phyloP scores from a whole-genome alignment of 2,888 invertebrate genomes.

The Lasioglossum leucozonium region DNA sequence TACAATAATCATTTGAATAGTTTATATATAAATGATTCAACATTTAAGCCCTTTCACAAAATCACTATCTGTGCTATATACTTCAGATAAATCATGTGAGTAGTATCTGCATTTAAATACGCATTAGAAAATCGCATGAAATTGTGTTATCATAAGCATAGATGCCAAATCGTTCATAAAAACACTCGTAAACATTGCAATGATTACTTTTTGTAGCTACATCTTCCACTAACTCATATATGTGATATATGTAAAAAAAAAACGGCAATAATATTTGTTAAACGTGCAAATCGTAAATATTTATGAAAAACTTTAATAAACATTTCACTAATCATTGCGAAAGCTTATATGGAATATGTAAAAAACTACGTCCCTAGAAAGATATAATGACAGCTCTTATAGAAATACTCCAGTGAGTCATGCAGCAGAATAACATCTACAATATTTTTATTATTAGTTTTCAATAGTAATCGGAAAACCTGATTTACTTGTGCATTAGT shows the following conservation, averaged over 20 bases:
- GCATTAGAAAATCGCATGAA: constrained; percentile 38
- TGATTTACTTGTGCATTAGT: constrained; percentile 32
- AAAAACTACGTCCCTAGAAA: constrained; percentile 49
- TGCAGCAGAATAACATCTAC: constrained; percentile 42
- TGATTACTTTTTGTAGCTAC: constrained; percentile 33
- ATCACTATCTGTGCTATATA: constrained; percentile 32
- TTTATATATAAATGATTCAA: constrained; percentile 42
- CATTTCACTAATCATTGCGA: constrained; percentile 36
- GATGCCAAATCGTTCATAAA: constrained; percentile 40
- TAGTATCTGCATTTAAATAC: constrained; percentile 35
- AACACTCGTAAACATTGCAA: constrained; percentile 32
- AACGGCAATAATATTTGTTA: constrained; percentile 44
- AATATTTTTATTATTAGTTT: constrained; percentile 22
- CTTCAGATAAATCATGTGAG: constrained; percentile 48
- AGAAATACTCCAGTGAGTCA: constrained; percentile 41
- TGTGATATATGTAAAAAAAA: constrained; percentile 46
- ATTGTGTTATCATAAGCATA: constrained; percentile 41
- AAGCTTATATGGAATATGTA: constrained; percentile 42
- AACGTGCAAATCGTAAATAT: constrained; percentile 52
- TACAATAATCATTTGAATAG: constrained; percentile 42
- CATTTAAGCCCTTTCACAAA: constrained; percentile 46
- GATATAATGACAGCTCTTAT: constrained; percentile 42
- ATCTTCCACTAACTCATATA: constrained; percentile 43
- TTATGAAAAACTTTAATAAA: constrained; percentile 34
- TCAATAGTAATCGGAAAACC: constrained; percentile 27